A percentile compares a stretch with the other conserved stretches of the same genome.
These are phyloP conservation scores for Halictus ligatus DNA, from an alignment of 2,888 invertebrate species.

Conservation along the genomic window DNA sequence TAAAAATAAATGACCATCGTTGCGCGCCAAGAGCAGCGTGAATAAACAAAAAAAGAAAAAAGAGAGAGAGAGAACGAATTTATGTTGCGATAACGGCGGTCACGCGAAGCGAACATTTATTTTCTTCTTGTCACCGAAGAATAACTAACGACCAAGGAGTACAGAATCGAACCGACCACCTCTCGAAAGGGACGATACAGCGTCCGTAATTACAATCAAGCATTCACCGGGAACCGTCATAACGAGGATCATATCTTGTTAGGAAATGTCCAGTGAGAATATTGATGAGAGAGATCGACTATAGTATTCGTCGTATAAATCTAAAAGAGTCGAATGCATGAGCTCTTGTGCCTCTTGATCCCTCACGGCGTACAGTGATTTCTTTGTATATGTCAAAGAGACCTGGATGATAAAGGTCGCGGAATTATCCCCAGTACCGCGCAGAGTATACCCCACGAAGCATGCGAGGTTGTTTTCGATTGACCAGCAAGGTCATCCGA, in stretches of 20 bases:
- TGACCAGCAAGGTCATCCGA: too few species aligned
- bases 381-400: too few species aligned
- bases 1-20: background rate
- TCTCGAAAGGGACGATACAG: background rate
- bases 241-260: background rate
- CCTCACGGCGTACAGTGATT: too few species aligned
- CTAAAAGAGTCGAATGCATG: too few species aligned
- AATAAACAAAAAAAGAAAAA: background rate
- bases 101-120: conserved; percentile 1
- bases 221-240: background rate
- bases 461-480: too few species aligned
- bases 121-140: conserved; percentile 1
- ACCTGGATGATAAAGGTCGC: too few species aligned
- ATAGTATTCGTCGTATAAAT: background rate
- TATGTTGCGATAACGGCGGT: background rate
- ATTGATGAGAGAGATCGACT: too few species aligned
- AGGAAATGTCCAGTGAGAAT: too few species aligned
- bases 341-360: too few species aligned
- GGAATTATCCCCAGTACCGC: too few species aligned
- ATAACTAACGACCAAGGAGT: background rate
- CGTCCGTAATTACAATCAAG: background rate
- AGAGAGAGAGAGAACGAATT: background rate
- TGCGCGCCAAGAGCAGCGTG: background rate
- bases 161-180: background rate
- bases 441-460: too few species aligned